Conservation (phyloP, 2,797 vertebrate species). For the Ctenosaura bakeri region DNA sequence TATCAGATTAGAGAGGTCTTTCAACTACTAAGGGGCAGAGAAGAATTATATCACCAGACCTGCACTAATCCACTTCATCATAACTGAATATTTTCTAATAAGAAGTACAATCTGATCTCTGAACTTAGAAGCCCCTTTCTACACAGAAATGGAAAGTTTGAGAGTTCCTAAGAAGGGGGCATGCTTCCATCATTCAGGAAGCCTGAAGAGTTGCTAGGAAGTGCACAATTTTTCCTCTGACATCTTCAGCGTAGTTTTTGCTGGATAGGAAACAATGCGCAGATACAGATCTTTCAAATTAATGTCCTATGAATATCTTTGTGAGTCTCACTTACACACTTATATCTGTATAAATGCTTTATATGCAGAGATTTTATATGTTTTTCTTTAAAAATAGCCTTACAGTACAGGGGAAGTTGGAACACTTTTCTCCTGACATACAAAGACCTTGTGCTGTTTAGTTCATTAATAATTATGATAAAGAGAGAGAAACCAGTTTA, state of each 20-base stretch:
- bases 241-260: background rate
- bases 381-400: too few species aligned
- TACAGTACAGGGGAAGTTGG: background rate
- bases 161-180: background rate
- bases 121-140: constrained; percentile 32
- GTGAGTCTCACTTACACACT: background rate
- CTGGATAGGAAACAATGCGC: too few species aligned
- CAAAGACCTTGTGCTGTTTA: too few species aligned
- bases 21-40: constrained; percentile 54
- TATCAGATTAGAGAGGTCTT: constrained; percentile 57
- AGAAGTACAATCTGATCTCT: constrained; percentile 58
- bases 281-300: background rate
- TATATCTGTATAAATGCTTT: background rate
- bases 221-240: background rate
- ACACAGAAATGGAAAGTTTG: constrained; percentile 29
- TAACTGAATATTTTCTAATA: constrained; percentile 60
- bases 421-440: background rate
- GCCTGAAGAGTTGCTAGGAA: background rate
- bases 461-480: background rate
- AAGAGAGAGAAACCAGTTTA: background rate
- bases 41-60: constrained; percentile 54
- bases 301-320: background rate
- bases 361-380: background rate
- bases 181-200: background rate
- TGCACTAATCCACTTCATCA: constrained; percentile 39